Percentiles rank a stretch among this genome's conserved stretches.
Conservation (phyloP, 1,140 invertebrate genomes). For the Homalodisca vitripennis region DNA sequence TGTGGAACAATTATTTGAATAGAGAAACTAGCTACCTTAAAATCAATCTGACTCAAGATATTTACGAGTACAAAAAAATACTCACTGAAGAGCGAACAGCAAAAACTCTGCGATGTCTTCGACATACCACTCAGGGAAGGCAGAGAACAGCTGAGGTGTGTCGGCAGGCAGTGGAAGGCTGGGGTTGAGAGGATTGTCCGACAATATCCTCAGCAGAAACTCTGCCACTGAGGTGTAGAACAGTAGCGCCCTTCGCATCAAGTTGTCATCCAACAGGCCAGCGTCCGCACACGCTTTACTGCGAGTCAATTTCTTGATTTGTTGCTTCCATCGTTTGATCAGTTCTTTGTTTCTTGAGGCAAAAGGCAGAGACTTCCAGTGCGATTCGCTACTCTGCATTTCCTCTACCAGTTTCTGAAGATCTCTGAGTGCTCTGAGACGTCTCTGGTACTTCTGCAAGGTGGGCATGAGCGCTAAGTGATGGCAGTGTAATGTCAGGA, state of each 20-base stretch:
- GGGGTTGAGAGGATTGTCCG: conserved; percentile 39
- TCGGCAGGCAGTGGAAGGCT: conserved; percentile 52
- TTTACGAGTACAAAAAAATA: no score
- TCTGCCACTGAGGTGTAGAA: conserved; percentile 87
- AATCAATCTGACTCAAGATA: conserved; percentile 13
- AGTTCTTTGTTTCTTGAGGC: conserved; percentile 77
- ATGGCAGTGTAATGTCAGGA: conserved; percentile 90
- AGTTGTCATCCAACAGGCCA: conserved; percentile 75
- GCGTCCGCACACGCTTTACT: conserved; percentile 85
- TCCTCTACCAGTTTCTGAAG: conserved; percentile 91
- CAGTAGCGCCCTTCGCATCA: conserved; percentile 74
- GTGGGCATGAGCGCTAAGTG: conserved; percentile 87
- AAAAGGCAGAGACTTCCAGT: conserved; percentile 79
- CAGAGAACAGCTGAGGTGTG: conserved; percentile 75
- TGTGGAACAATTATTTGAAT: no score
- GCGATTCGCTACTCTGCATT: conserved; percentile 72
- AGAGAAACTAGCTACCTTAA: no score
- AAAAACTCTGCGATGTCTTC: conserved; percentile 96
- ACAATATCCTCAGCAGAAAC: conserved; percentile 66
- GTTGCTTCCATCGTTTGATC: conserved; percentile 82
- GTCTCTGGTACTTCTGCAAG: conserved; percentile 82
- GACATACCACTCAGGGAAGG: conserved; percentile 94
- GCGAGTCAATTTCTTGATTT: conserved; percentile 59
- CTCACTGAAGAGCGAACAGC: conserved; percentile 90
- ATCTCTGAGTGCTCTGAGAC: conserved; percentile 79